Conservation (phyloP, 1,140 invertebrate genomes). For the Helicorthomorpha holstii region DNA sequence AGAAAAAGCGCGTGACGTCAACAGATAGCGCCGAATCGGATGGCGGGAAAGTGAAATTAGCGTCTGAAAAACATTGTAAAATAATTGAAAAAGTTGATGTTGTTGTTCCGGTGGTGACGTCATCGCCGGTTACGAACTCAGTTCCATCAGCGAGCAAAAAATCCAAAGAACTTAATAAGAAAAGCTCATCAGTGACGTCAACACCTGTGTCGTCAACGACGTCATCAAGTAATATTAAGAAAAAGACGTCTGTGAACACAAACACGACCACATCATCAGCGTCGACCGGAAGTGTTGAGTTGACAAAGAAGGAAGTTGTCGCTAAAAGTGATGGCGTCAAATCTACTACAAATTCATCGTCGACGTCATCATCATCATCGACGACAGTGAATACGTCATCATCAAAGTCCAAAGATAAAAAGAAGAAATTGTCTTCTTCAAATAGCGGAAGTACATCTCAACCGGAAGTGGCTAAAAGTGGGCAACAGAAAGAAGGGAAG, state of each 20-base stretch:
- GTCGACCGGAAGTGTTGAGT: too few species aligned
- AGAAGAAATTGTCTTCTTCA: conserved; percentile 6
- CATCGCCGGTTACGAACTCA: too few species aligned
- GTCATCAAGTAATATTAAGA: too few species aligned
- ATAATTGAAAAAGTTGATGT: too few species aligned
- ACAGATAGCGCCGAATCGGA: background rate
- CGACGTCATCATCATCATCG: conserved; percentile 8
- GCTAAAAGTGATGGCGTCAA: conserved; percentile 9
- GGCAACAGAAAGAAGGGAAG: conserved; percentile 8
- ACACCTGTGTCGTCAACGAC: too few species aligned
- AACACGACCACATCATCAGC: too few species aligned
- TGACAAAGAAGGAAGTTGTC: conserved; percentile 10
- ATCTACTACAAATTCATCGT: conserved; percentile 1
- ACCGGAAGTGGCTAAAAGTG: conserved; percentile 16
- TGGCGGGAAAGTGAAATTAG: conserved; percentile 2
- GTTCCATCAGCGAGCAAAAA: too few species aligned
- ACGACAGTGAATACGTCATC: conserved; percentile 8
- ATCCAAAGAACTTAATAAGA: too few species aligned
- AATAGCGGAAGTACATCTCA: conserved; percentile 13
- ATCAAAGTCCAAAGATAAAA: too few species aligned
- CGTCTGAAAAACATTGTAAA: conserved; percentile 1
- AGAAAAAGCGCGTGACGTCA: background rate
- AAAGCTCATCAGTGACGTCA: too few species aligned
- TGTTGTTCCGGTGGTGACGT: too few species aligned
- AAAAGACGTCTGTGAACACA: too few species aligned